A percentile compares a stretch with the other conserved stretches of the same genome.
phyloP scores from a whole-genome alignment of 2,888 invertebrate species.

The Dermolepida albohirtum region DNA sequence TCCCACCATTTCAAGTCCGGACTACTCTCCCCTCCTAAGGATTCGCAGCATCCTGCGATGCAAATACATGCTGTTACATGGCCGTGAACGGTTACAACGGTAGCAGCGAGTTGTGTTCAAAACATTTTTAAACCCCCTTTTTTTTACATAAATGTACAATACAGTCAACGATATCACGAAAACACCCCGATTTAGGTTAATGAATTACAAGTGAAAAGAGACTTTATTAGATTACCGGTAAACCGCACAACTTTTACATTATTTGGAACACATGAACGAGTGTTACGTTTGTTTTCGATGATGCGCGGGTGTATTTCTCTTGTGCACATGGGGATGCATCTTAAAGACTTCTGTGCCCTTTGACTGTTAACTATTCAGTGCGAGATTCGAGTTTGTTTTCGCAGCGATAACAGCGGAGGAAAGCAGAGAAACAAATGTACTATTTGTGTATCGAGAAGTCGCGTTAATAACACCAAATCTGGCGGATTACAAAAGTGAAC shows the following conservation, averaged over 20 bases:
- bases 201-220: slow-evolving; percentile 2
- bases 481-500: slow-evolving; percentile 72
- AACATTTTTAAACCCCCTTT: slow-evolving; percentile 32
- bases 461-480: slow-evolving; percentile 65
- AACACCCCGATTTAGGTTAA: too few relatives aligned
- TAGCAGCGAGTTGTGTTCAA: slow-evolving; percentile 44
- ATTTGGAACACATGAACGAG: too few relatives aligned
- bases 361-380: slow-evolving; percentile 17
- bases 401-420: not conserved
- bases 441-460: slow-evolving; percentile 35
- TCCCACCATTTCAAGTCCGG: slow-evolving; percentile 51
- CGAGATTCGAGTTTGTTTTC: slow-evolving; percentile 2
- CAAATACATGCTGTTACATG: slow-evolving; percentile 64
- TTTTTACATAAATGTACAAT: slow-evolving; percentile 5
- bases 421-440: slow-evolving; percentile 17
- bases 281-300: too few relatives aligned
- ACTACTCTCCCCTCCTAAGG: slow-evolving; percentile 58
- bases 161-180: not conserved
- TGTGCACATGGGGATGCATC: slow-evolving; percentile 1
- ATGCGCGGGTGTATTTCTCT: slow-evolving; percentile 27
- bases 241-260: not conserved
- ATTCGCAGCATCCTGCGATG: slow-evolving; percentile 62
- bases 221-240: not conserved
- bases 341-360: slow-evolving; percentile 21
- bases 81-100: slow-evolving; percentile 56